phyloP scores from a whole-genome alignment of 2,888 invertebrate genomes.

The Parasteatoda lunata region DNA sequence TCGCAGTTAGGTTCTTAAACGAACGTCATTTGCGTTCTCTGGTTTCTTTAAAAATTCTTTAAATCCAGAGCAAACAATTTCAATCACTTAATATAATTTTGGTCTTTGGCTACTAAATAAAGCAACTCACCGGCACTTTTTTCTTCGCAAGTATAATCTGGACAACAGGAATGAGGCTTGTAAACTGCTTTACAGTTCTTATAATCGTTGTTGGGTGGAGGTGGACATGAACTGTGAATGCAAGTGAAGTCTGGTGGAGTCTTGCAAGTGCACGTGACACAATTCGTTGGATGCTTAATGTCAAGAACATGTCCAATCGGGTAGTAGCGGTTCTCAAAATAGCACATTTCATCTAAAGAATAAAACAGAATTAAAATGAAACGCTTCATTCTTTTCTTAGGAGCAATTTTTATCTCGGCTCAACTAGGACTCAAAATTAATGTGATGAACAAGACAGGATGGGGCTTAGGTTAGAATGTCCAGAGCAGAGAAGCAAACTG shows the following conservation, averaged over 20 bases:
- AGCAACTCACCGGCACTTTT: conserved; percentile 36
- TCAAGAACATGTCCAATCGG: conserved; percentile 63
- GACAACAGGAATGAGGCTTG: conserved; percentile 62
- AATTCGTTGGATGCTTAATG: conserved; percentile 66
- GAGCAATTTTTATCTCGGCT: too few relatives aligned
- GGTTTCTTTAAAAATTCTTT: too few relatives aligned
- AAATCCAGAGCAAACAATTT: too few relatives aligned
- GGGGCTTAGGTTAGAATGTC: too few relatives aligned
- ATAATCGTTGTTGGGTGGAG: conserved; percentile 68
- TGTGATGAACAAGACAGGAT: too few relatives aligned
- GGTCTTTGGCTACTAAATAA: too few relatives aligned
- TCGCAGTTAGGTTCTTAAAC: too few relatives aligned
- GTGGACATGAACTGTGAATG: conserved; percentile 69
- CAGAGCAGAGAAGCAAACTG: too few relatives aligned
- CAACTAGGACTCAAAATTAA: too few relatives aligned
- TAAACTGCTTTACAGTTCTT: conserved; percentile 62
- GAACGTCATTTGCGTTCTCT: too few relatives aligned
- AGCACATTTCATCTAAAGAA: conserved; percentile 62
- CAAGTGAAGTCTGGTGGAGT: conserved; percentile 69
- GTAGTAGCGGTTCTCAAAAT: conserved; percentile 63
- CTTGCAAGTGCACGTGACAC: conserved; percentile 69
- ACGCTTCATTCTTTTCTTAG: too few relatives aligned
- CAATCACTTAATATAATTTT: neutral
- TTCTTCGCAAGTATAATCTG: conserved; percentile 63
- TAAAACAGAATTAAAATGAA: too few relatives aligned